A percentile compares a stretch with the other conserved stretches of the same genome.
These are phyloP conservation scores for Thyatira batis DNA, from an alignment of 2,888 invertebrate species.

Conservation along the genomic window DNA sequence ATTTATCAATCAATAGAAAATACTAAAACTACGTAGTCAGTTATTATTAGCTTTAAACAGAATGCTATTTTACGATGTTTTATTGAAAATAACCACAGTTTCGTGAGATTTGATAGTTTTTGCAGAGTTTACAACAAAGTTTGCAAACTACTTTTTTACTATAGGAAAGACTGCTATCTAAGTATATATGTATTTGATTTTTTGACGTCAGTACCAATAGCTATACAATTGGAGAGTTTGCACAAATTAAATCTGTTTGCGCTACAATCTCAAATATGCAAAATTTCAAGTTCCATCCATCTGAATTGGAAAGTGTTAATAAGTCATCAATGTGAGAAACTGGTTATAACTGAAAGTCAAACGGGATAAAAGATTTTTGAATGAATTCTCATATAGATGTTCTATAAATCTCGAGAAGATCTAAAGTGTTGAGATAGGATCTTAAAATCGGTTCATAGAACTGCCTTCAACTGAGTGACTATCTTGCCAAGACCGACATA, in stretches of 20 bases:
- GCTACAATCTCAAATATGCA: not conserved
- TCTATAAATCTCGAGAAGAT: too few relatives aligned
- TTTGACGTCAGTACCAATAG: not conserved
- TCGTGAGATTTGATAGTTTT: slow-evolving; percentile 24
- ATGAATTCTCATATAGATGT: not conserved
- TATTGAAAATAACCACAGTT: slow-evolving; percentile 29
- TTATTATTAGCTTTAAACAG: slow-evolving; percentile 22
- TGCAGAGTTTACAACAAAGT: not conserved
- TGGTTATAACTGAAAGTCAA: not conserved
- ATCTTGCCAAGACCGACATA: not conserved
- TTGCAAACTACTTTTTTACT: not conserved
- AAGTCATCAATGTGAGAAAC: not conserved
- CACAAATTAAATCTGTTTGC: not conserved
- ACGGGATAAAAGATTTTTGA: not conserved
- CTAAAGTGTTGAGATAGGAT: too few relatives aligned
- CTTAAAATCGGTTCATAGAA: not conserved
- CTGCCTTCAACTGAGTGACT: not conserved
- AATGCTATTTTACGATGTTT: slow-evolving; percentile 24
- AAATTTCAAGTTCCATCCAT: not conserved
- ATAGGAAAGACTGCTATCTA: not conserved
- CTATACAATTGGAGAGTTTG: not conserved
- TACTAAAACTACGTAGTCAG: slow-evolving; percentile 3
- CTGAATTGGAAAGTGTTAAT: not conserved
- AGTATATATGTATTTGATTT: not conserved
- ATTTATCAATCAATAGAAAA: slow-evolving; percentile 6